Conservation (phyloP, 2,888 invertebrate species). For the Noctua janthe region DNA sequence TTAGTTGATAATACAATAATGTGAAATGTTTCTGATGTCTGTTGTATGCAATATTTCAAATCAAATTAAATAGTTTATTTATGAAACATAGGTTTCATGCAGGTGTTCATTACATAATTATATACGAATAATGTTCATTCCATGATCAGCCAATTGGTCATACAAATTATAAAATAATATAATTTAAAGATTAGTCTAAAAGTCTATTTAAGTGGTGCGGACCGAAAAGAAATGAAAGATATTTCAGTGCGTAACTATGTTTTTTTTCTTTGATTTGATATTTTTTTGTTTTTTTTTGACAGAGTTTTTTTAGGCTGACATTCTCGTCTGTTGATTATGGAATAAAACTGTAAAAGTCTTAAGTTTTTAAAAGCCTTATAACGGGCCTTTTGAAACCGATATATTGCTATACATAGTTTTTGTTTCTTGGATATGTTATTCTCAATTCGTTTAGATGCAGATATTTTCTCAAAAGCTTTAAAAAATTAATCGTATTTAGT, state of each 20-base stretch:
- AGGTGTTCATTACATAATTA: too few relatives aligned
- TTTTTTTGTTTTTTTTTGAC: background rate
- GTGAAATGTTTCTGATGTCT: background rate
- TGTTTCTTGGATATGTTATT: background rate
- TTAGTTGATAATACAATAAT: slow-evolving; percentile 13
- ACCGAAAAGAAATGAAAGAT: background rate
- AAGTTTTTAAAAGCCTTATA: background rate
- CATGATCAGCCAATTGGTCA: too few relatives aligned
- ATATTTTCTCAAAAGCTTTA: background rate
- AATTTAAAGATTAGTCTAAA: too few relatives aligned
- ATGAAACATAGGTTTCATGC: too few relatives aligned
- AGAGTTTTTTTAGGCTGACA: background rate
- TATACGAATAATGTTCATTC: too few relatives aligned
- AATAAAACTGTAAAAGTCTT: background rate
- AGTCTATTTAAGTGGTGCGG: too few relatives aligned
- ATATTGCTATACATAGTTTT: background rate
- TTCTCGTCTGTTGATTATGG: background rate
- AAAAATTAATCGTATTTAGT: background rate
- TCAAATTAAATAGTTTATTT: too few relatives aligned
- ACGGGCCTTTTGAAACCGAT: background rate
- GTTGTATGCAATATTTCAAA: background rate
- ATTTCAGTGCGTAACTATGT: background rate
- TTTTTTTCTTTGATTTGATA: background rate
- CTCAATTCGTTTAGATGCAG: background rate
- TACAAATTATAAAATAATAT: too few relatives aligned